Base-by-base conservation (phyloP, 1,140 invertebrate genomes). In the Drosophila mojavensis region DNA sequence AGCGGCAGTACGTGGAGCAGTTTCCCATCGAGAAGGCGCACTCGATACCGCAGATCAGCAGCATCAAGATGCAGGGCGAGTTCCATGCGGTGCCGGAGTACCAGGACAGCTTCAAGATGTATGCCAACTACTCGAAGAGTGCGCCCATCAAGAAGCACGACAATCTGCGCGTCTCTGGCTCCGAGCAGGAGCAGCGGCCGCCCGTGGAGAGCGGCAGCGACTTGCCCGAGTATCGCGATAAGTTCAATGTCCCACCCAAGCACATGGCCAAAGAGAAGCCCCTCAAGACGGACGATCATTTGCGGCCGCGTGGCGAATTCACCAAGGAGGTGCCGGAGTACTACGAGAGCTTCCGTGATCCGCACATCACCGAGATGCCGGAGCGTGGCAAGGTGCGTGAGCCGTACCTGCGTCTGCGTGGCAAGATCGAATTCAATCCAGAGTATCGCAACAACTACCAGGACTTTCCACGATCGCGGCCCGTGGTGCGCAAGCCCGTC, bases 341-440 rank as follows among this genome's bases (percentile, higher is more conserved):
- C 65, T 81, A 81, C 61, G 91, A 92, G 79, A 92, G 91, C 79
- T 92, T 91, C 82, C 91, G 85, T 54, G 91, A 92, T 73, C 90
- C 91, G 7, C 84, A 92, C 20, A 79, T 92, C 56, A 92, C 78
- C 66, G 79, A 91, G 43, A 85, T 92, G 79, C 91, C 91, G 28
- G 91, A 92, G 69, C 78, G 89, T 13, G 90, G 91, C 4, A 92
- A 92, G 63, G 79, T 89, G 10, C 75, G 91, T 0, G 88, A 91
- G 33, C 91, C 91, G 3, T 91, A 83, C 4, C 60, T 92, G 2
- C 86, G 86, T 0, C 78, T 92, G 9, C 80, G 90, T 17, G 91
- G 91, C 43, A 92, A 91, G 70, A 91, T 92, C 54, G 91, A 92
- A 77, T 92, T 92, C 66, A 92, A 91, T 79, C 91, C 91, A 2